phyloP scores from a whole-genome alignment of 2,797 vertebrate species.

The Scyliorhinus canicula region DNA sequence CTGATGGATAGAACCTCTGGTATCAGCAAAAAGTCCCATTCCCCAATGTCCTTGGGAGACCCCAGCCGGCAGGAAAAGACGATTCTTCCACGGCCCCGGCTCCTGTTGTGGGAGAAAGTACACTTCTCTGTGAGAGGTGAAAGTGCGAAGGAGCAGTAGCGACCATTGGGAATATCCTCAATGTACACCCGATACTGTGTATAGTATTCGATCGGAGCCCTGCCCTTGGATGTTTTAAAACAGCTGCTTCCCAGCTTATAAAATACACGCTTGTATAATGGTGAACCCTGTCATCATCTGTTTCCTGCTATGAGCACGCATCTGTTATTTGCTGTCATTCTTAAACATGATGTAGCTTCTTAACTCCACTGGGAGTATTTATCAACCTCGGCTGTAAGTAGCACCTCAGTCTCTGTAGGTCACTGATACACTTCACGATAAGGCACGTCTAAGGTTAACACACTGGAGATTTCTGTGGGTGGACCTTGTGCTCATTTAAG shows the following conservation, averaged over 20 bases:
- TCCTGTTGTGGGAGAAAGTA: not conserved
- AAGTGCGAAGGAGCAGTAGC: not conserved
- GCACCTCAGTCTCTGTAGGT: not conserved
- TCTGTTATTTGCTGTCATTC: constrained; percentile 28
- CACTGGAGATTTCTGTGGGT: not conserved
- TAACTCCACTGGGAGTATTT: not conserved
- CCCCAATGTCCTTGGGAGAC: not conserved
- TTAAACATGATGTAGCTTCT: not conserved
- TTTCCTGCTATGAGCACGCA: not conserved
- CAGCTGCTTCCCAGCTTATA: not conserved
- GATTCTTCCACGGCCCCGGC: not conserved
- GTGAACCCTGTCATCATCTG: constrained; percentile 5
- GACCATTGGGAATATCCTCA: not conserved
- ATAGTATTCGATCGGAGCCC: not conserved
- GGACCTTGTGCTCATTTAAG: not conserved
- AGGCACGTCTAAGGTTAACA: not conserved
- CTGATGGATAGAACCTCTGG: not conserved
- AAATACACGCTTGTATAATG: not conserved
- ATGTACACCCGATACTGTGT: not conserved
- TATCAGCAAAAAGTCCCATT: not conserved
- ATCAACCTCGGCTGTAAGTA: not conserved
- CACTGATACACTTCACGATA: not conserved
- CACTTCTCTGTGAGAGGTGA: not conserved
- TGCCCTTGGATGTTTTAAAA: not conserved
- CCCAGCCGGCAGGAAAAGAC: not conserved